A percentile compares a stretch with the other conserved stretches of the same genome.
Conservation (phyloP, 2,797 vertebrate species). For the Falco berigora region DNA sequence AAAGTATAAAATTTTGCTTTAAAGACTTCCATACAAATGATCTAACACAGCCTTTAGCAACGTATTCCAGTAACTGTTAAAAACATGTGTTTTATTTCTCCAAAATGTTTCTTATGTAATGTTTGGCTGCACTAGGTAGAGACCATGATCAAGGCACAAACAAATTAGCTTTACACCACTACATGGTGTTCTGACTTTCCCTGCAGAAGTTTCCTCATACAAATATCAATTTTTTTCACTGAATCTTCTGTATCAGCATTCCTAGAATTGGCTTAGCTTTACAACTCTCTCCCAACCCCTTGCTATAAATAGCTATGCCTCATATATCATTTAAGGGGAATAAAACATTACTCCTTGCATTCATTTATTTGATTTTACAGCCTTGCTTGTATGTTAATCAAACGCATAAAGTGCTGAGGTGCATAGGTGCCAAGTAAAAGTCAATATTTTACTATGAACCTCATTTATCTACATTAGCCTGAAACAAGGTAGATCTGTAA, state of each 20-base stretch:
- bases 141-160: not conserved
- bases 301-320: conserved; percentile 25
- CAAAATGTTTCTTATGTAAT: not conserved
- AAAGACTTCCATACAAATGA: not conserved
- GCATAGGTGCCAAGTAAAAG: conserved; percentile 59
- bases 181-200: conserved; percentile 35
- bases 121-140: not conserved
- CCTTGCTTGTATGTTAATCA: conserved; percentile 67
- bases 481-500: conserved; percentile 66
- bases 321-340: conserved; percentile 64
- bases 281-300: not conserved
- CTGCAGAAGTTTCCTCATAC: not conserved
- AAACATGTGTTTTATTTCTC: not conserved
- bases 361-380: conserved; percentile 54
- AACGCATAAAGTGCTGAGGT: conserved; percentile 62
- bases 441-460: conserved; percentile 64
- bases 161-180: conserved; percentile 3
- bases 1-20: not conserved
- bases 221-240: conserved; percentile 18
- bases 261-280: conserved; percentile 34
- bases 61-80: not conserved
- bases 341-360: conserved; percentile 45
- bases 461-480: conserved; percentile 72
- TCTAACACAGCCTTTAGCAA: not conserved
- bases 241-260: conserved; percentile 38